These are phyloP conservation scores for Mythimna lalbum DNA, from an alignment of 2,888 invertebrate genomes.

Conservation along the genomic window DNA sequence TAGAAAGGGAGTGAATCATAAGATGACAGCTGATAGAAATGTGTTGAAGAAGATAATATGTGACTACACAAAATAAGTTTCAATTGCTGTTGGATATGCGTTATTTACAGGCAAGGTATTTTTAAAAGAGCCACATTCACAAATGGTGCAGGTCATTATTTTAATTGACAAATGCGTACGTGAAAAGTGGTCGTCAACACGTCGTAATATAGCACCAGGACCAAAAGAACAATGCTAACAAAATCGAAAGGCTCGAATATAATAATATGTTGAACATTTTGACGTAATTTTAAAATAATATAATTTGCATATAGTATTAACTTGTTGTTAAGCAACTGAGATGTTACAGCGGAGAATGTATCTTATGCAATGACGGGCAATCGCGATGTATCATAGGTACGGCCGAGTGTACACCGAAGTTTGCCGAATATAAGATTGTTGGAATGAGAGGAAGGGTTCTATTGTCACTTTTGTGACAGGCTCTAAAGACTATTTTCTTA, in stretches of 20 bases:
- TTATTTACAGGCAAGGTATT: background rate
- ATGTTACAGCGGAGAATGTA: constrained; percentile 64
- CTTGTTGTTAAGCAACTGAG: constrained; percentile 60
- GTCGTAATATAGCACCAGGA: background rate
- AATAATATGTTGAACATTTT: constrained; percentile 15
- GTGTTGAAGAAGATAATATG: background rate
- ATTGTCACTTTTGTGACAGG: background rate
- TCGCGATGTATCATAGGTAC: constrained; percentile 53
- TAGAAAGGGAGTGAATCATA: background rate
- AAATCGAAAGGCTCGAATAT: background rate
- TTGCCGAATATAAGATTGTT: constrained; percentile 24
- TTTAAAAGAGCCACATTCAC: background rate
- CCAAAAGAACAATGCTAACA: background rate
- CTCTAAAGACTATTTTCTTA: no score
- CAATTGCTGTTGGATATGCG: no score
- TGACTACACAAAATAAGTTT: no score
- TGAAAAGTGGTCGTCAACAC: background rate
- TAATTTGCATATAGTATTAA: constrained; percentile 62
- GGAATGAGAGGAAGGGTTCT: background rate
- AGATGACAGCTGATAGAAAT: background rate
- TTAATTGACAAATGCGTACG: background rate
- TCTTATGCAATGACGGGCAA: constrained; percentile 62
- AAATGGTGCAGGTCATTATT: constrained; percentile 11
- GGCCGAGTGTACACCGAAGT: constrained; percentile 39
- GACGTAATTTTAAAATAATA: constrained; percentile 43